phyloP scores from a whole-genome alignment of 2,888 invertebrate genomes.

The Lithophane semibrunnea region DNA sequence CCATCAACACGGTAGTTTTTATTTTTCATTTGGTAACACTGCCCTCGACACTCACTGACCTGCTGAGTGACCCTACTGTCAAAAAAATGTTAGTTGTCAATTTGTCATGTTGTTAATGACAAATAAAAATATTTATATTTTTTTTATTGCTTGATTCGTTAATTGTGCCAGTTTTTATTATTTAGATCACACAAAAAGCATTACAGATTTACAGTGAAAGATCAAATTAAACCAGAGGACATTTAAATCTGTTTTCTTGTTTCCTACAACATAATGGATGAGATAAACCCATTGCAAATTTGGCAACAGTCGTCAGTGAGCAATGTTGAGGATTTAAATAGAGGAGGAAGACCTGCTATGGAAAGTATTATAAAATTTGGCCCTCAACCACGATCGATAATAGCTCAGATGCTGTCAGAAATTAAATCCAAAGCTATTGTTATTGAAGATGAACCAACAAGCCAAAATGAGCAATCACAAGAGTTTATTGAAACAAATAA shows the following conservation, averaged over 20 bases:
- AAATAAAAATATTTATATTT: no score
- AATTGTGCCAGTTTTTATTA: neutral
- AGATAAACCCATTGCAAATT: conserved; percentile 74
- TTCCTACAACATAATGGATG: conserved; percentile 56
- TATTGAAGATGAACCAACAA: conserved; percentile 34
- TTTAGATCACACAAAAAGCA: neutral
- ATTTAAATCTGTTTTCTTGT: no score
- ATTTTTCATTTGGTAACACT: no score
- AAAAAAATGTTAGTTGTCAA: neutral
- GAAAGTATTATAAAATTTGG: conserved; percentile 75
- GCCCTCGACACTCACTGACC: no score
- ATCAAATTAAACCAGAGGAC: neutral
- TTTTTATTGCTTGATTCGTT: neutral
- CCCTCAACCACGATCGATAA: conserved; percentile 81
- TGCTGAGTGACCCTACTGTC: no score
- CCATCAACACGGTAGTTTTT: no score
- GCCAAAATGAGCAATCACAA: conserved; percentile 27
- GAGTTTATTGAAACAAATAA: conserved; percentile 27
- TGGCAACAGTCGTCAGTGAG: conserved; percentile 14
- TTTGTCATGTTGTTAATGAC: no score
- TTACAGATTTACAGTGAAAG: neutral
- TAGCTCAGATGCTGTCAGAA: conserved; percentile 77
- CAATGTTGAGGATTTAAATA: conserved; percentile 62
- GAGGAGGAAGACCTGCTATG: conserved; percentile 78
- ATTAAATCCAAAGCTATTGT: conserved; percentile 57